phyloP scores from a whole-genome alignment of 2,888 invertebrate species.

The Eristalinus aeneus region DNA sequence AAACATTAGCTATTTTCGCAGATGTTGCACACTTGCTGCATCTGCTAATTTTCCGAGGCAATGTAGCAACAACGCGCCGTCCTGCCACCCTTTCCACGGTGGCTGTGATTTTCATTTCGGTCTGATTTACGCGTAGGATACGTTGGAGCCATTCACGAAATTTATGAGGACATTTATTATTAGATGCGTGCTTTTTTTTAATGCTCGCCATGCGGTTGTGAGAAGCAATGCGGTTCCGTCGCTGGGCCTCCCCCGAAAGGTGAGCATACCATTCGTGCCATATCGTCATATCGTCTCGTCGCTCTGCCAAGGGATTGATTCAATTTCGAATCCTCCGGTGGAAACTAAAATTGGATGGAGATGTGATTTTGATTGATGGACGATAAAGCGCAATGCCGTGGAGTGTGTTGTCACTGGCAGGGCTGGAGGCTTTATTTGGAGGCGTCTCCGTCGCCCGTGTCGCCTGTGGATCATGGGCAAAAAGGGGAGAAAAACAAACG shows the following conservation, averaged over 20 bases:
- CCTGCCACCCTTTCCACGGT: background rate
- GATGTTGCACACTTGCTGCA: constrained; percentile 64
- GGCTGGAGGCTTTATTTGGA: constrained; percentile 38
- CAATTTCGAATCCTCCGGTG: background rate
- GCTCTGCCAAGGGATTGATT: background rate
- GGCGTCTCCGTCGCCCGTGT: background rate
- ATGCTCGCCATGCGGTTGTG: background rate
- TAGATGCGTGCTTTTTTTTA: constrained; percentile 42
- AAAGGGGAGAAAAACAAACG: background rate
- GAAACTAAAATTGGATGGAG: constrained; percentile 49
- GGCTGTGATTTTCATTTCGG: background rate
- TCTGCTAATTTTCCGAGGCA: constrained; percentile 29
- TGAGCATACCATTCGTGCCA: background rate
- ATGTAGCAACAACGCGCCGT: background rate
- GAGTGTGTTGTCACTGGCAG: constrained; percentile 60
- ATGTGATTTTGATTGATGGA: constrained; percentile 61
- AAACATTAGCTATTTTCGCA: constrained; percentile 46
- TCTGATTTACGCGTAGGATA: background rate
- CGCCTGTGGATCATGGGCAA: background rate
- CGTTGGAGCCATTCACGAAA: constrained; percentile 21
- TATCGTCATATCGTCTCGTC: background rate
- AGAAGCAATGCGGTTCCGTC: background rate
- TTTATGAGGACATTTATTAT: constrained; percentile 68
- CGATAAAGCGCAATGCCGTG: constrained; percentile 54
- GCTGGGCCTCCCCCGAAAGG: background rate